Conservation (phyloP, 2,888 invertebrate species). For the Limnephilus lunatus region DNA sequence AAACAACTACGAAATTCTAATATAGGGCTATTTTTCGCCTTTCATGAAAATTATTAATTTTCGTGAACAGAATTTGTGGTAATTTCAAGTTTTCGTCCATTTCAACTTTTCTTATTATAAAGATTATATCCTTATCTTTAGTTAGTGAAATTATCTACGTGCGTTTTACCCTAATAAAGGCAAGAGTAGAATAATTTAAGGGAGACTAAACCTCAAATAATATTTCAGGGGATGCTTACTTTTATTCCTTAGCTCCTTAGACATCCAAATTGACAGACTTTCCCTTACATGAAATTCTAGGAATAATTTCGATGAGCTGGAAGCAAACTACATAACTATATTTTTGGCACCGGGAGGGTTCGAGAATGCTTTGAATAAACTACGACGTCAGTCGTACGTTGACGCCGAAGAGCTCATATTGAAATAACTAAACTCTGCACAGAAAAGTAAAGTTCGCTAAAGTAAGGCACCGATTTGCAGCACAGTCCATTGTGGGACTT, state of each 20-base stretch:
- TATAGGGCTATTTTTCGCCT: not conserved
- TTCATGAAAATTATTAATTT: not conserved
- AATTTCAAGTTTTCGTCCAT: not conserved
- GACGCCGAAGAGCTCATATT: too few species aligned
- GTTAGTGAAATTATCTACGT: not conserved
- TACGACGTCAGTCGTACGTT: too few species aligned
- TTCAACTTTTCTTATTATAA: not conserved
- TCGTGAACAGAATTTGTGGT: not conserved
- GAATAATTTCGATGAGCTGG: too few species aligned
- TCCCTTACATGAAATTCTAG: too few species aligned
- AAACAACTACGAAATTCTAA: not conserved
- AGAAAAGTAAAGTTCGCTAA: too few species aligned
- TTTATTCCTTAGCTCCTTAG: not conserved
- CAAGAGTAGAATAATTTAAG: not conserved
- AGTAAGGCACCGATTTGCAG: too few species aligned
- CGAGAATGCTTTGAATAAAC: too few species aligned
- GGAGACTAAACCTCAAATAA: not conserved
- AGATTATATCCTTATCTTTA: not conserved
- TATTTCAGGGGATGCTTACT: not conserved
- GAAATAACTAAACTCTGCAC: too few species aligned
- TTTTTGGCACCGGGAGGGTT: too few species aligned
- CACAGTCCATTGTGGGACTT: too few species aligned
- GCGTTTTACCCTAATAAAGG: not conserved
- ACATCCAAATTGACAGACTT: too few species aligned
- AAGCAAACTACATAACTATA: too few species aligned